Conservation (phyloP, 2,888 invertebrate species). For the Stenurella melanura region DNA sequence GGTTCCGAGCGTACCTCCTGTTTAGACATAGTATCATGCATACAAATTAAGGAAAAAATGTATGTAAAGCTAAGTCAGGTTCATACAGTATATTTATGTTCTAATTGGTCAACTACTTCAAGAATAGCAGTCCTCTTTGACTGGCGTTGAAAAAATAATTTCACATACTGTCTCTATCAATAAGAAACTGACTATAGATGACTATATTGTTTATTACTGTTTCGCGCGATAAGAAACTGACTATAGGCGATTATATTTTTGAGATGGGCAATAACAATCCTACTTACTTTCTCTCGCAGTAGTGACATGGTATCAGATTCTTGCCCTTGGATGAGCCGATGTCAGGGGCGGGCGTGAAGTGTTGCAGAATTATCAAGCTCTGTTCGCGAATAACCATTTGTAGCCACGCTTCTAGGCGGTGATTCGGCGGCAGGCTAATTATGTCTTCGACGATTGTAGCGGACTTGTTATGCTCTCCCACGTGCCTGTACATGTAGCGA, state of each 20-base stretch:
- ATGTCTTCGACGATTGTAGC: constrained; percentile 48
- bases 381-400: constrained; percentile 63
- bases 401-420: constrained; percentile 63
- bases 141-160: too few relatives aligned
- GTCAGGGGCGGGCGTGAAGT: constrained; percentile 44
- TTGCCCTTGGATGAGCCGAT: constrained; percentile 24
- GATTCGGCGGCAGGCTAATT: constrained; percentile 53
- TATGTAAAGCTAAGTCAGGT: too few relatives aligned
- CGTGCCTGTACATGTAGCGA: constrained; percentile 76
- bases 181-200: too few relatives aligned
- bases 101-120: too few relatives aligned
- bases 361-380: constrained; percentile 49
- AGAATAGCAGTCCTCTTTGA: too few relatives aligned
- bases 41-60: too few relatives aligned
- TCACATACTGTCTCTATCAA: too few relatives aligned
- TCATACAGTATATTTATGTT: too few relatives aligned
- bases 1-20: too few relatives aligned
- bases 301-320: constrained; percentile 43
- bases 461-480: constrained; percentile 70
- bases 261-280: neutral
- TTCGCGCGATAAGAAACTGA: too few relatives aligned
- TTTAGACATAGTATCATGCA: too few relatives aligned
- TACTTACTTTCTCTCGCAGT: constrained; percentile 58
- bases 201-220: neutral
- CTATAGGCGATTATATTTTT: neutral